Evolutionary conservation across 2,888 invertebrate genomes (phyloP).

Genomic region (Flexamia atlantica): DNA sequence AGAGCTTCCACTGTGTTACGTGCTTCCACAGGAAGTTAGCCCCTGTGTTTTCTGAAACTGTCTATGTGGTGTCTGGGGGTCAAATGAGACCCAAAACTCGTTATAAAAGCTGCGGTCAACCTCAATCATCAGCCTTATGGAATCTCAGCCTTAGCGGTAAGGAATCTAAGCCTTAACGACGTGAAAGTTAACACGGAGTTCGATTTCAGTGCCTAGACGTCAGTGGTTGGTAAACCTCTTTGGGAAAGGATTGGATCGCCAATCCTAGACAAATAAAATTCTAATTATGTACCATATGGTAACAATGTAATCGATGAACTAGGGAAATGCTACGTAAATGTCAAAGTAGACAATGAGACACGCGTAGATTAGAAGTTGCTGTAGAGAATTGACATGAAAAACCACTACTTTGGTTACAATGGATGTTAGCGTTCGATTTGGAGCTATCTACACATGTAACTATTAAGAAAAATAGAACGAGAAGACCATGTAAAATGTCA

Average conservation of each 20-base stretch:
- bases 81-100: background rate
- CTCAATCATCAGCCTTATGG: background rate
- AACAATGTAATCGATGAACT: slow-evolving; percentile 8
- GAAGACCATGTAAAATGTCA: background rate
- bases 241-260: slow-evolving; percentile 14
- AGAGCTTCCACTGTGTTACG: slow-evolving; percentile 28
- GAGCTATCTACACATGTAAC: background rate
- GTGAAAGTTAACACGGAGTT: slow-evolving; percentile 5
- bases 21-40: background rate
- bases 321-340: background rate
- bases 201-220: slow-evolving; percentile 5
- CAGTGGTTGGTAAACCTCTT: slow-evolving; percentile 2
- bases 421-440: slow-evolving; percentile 19
- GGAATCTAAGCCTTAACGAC: background rate
- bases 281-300: slow-evolving; percentile 29
- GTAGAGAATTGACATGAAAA: slow-evolving; percentile 27
- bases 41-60: background rate
- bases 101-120: background rate
- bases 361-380: background rate
- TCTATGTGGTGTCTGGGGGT: background rate
- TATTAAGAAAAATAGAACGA: background rate
- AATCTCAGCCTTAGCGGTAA: no score
- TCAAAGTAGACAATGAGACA: background rate
- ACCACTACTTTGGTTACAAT: slow-evolving; percentile 28
- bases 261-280: background rate